Base-by-base conservation (phyloP, 2,797 vertebrate species). In the Chrosomus eos region DNA sequence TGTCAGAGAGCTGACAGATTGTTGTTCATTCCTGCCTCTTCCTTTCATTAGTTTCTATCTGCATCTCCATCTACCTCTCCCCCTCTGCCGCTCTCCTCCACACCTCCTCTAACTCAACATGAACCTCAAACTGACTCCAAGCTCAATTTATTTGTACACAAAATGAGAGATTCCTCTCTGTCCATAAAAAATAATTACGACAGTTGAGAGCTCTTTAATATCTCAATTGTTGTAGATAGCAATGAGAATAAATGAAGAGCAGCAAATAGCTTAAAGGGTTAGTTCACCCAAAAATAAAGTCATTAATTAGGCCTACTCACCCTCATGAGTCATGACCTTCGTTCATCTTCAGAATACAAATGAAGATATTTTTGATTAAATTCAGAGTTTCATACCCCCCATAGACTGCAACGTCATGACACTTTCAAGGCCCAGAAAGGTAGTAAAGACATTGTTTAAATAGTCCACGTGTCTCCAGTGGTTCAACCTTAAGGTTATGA, bases 1-100 rank as follows among this genome's bases (percentile, higher is more conserved):
- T 74, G 70, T 82, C 71, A 75, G 28, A 38, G 55, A 74, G 55
- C 58, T 83, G 58, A 74, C 71, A 82, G 70, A 62, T 31, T 72
- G 67, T 43, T 81, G 53, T 77, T 62, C 80, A 26, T 79, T 40
- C 82, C 74, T 87, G 84, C 13, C 58, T 80, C 82, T 86, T 88
- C 62, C 73, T 71, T 81, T 53, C 71, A 51, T 68, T 81, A 38
- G 38, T 53, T 40, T 71, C 31, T 81, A 28, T 81, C 71, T 76
- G 38, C 66, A 48, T 76, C 40, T 71, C 26, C 3, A 19, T 66
- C 73, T 73, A 31, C 26, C 66, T 78, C 43, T 76, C 68, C 66
- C 23, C 18, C 38, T 55, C 10, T 75, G 14, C 28, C 58, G 19
- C 51, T 81, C 40, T 73, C 67, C 66, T 31, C 51, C 75, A 48